Evolutionary conservation across 2,113 vertebrate species (phyloP).

Genomic region (Callorhinus ursinus): DNA sequence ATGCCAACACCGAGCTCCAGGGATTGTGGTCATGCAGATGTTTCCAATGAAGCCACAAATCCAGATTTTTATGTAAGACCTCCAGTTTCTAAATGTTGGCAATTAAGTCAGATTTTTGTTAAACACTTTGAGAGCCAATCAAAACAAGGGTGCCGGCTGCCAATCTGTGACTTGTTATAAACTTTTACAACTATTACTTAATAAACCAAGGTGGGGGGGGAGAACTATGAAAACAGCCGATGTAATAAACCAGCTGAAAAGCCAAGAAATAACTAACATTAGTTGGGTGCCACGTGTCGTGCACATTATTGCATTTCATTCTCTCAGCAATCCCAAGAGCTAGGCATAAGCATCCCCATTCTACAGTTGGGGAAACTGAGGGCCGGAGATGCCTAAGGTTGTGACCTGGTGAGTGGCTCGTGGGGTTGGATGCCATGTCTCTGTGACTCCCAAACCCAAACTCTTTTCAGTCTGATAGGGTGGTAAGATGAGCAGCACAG

Average conservation of each 20-base stretch:
- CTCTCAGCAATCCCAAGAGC: not conserved
- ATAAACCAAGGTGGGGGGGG: not conserved
- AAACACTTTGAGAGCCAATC: constrained; percentile 58
- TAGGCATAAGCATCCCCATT: not conserved
- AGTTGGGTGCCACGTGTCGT: not conserved
- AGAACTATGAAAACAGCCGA: constrained; percentile 1
- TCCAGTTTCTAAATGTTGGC: constrained; percentile 54
- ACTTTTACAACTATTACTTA: constrained; percentile 58
- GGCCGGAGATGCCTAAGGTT: not conserved
- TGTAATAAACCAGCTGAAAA: constrained; percentile 34
- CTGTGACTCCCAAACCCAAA: not conserved
- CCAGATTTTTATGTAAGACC: constrained; percentile 65
- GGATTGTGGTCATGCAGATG: not conserved
- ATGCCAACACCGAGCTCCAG: not conserved
- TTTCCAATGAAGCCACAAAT: constrained; percentile 55
- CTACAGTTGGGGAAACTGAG: not conserved
- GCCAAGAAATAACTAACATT: not conserved
- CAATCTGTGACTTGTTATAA: constrained; percentile 47
- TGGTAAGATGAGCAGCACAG: not conserved
- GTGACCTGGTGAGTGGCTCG: not conserved
- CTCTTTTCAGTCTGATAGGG: not conserved
- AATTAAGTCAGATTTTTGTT: constrained; percentile 33
- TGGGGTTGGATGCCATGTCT: not conserved
- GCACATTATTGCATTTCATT: not conserved
- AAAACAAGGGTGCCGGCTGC: constrained; percentile 53